phyloP scores from a whole-genome alignment of 2,888 invertebrate genomes.

The Cataglyphis cursor region DNA sequence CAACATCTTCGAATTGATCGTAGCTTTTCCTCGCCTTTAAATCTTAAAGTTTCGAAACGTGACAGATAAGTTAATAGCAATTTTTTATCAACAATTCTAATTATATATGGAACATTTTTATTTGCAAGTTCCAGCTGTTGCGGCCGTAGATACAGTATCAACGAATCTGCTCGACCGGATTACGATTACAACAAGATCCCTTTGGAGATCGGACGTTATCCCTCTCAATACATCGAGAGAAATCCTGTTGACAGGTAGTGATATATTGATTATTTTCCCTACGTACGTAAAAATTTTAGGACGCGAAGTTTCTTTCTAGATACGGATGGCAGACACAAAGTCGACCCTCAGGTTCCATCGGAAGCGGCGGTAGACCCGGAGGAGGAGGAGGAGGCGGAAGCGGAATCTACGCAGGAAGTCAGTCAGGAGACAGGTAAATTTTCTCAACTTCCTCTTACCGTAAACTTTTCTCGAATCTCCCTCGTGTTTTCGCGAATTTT shows the following conservation, averaged over 20 bases:
- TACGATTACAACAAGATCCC: slow-evolving; percentile 60
- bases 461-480: slow-evolving; percentile 25
- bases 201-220: slow-evolving; percentile 68
- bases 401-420: slow-evolving; percentile 61
- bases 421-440: slow-evolving; percentile 74
- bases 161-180: slow-evolving; percentile 68
- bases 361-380: slow-evolving; percentile 57
- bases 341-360: slow-evolving; percentile 65
- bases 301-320: slow-evolving; percentile 45
- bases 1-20: slow-evolving; percentile 10
- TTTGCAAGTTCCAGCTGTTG: slow-evolving; percentile 79
- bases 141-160: slow-evolving; percentile 71
- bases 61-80: too few species aligned
- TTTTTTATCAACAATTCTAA: background rate
- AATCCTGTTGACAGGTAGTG: slow-evolving; percentile 78
- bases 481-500: background rate
- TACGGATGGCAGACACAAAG: slow-evolving; percentile 76
- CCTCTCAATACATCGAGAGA: slow-evolving; percentile 74
- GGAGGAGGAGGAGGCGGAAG: slow-evolving; percentile 57
- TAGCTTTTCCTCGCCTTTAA: background rate
- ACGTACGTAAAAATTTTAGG: background rate
- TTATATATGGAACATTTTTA: slow-evolving; percentile 40
- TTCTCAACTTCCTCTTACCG: background rate
- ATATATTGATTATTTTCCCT: background rate
- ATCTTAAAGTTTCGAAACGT: background rate